Evolutionary conservation across 2,888 invertebrate species (phyloP), one percentile per base, ranked within the genome.

Genomic region (Acleris sparsana): DNA sequence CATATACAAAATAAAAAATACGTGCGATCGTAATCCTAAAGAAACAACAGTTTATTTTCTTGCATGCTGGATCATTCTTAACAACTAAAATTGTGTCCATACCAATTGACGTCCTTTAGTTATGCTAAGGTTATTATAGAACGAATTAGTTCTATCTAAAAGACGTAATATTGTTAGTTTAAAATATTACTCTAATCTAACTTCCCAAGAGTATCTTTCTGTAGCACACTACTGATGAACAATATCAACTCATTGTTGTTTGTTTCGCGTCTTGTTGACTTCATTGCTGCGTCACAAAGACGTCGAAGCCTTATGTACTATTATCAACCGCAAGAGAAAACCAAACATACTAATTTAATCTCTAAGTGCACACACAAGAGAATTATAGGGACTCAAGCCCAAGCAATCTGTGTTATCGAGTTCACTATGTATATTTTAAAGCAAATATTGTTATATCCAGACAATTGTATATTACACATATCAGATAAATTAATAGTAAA

Each of bases 321-420:
- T 65, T 60, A 56, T 57, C 61, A 55, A 5, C 55, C 13, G 61
- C 52, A 65, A 56, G 49, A 56, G 43, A 51, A 44, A 65, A 44
- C 49, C 49, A 56, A 52, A 59, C 39, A 56, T 60, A 61, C 44
- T 55, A 33, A 29, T 59, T 49, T 46, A 46, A 62, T 62, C 51
- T 57, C 9, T 48, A 39, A 57, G 52, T 57, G 52, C 29, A 46
- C 51, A 56, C 7, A 46, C 46, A 43, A 49, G 33, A 56, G 46
- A 53, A 62, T 63, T 43, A 49, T 16, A 18, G 46, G 22, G 51
- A 17, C 39, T 63, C 51, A 57, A 63, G 43, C 43, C 29, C 52
- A 29, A 57, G 52, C 52, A 53, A 62, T 57, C 46, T 73, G 76
- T 75, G 67, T 69, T 84, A 86, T 84, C 82, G 77, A 75, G 75